A percentile compares a stretch with the other conserved stretches of the same genome.
Evolutionary conservation across 2,797 vertebrate species (phyloP).

Genomic region (Spinibarbus caldwelli): DNA sequence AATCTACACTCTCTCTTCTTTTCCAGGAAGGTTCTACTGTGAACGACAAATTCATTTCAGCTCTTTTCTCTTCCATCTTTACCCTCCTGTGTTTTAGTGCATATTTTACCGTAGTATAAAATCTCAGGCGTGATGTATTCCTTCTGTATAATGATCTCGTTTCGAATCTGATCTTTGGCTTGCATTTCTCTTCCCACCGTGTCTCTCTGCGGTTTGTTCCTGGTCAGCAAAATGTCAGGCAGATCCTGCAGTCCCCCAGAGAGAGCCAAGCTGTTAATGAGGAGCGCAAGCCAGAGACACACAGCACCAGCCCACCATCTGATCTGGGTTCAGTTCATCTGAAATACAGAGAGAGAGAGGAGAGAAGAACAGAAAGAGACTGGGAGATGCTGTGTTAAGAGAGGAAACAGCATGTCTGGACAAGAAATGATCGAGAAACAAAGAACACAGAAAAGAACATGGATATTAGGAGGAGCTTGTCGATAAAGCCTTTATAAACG

Average conservation of each 20-base stretch:
- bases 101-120: neutral
- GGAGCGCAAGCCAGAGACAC: conserved; percentile 44
- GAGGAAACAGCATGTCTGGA: neutral
- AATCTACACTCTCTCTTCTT: neutral
- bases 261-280: conserved; percentile 62
- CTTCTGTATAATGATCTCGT: neutral
- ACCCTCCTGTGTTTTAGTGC: neutral
- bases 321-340: conserved; percentile 16
- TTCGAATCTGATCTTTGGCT: neutral
- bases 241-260: conserved; percentile 38
- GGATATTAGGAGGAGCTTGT: neutral
- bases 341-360: conserved; percentile 14
- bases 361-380: neutral
- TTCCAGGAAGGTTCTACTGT: neutral
- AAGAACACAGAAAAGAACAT: neutral
- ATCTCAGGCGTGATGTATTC: neutral
- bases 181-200: neutral
- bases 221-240: conserved; percentile 65
- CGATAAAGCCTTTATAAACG: neutral
- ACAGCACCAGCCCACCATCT: conserved; percentile 59
- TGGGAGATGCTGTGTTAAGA: neutral
- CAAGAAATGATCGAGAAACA: neutral
- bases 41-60: conserved; percentile 2
- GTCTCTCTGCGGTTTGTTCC: conserved; percentile 54
- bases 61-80: conserved; percentile 1